Evolutionary conservation across 2,113 vertebrate genomes (phyloP), one percentile per base, ranked within the genome.

Genomic region (Strigops habroptila): DNA sequence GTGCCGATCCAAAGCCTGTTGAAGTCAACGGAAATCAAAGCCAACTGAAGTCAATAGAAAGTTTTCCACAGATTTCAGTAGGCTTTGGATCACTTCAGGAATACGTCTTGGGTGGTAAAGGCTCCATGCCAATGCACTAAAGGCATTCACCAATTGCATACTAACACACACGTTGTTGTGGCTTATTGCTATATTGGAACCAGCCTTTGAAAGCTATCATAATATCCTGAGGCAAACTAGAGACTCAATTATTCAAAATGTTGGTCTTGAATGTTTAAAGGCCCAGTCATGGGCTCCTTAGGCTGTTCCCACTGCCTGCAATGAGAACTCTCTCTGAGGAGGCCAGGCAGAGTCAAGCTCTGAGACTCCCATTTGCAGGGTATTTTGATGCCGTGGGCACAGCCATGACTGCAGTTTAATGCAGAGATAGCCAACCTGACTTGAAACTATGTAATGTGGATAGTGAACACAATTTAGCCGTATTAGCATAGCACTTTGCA

Each of bases 101-200:
- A 64, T 93, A 91, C 94, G 87, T 94, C 95, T 95, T 97, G 96
- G 93, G 96, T 97, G 93, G 92, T 97, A 94, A 92, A 91, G 96
- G 93, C 96, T 92, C 44, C 53, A 92, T 82, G 96, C 96, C 95
- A 95, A 94, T 68, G 90, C 57, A 94, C 93, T 90, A 92, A 81
- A 96, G 86, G 95, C 96, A 96, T 88, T 86, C 88, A 96, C 93
- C 18, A 21, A 92, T 92, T 95, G 91, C 95, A 92, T 82, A 90
- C 76, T 95, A 95, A 97, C 93, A 96, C 95, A 97, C 93, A 96
- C 71, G 93, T 96, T 95, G 94, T 94, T 96, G 93, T 93, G 95
- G 95, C 86, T 96, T 96, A 95, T 93, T 95, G 90, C 93, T 96
- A 22, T 95, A 96, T 96, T 96, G 91, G 95, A 96, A 96, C 73